Conservation (phyloP, 2,113 vertebrate genomes). For the Dasyornis broadbenti region DNA sequence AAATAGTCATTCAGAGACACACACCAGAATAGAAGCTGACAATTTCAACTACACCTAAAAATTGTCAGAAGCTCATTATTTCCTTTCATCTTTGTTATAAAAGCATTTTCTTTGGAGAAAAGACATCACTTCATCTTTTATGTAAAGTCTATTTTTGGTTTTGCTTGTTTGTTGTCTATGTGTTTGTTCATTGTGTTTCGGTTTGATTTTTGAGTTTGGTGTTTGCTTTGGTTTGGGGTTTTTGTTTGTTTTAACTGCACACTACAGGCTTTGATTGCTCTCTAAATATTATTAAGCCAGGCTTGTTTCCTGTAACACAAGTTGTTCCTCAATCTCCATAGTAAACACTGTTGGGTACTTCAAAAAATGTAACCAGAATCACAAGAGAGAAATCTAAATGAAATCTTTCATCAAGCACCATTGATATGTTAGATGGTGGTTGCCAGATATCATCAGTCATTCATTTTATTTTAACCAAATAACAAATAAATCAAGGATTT, state of each 20-base stretch:
- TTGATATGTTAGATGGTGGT: background rate
- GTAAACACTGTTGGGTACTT: background rate
- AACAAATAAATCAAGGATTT: background rate
- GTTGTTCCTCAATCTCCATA: background rate
- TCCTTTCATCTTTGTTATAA: background rate
- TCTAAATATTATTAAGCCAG: background rate
- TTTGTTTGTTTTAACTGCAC: background rate
- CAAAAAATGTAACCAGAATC: background rate
- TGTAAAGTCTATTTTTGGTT: background rate
- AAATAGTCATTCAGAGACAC: background rate
- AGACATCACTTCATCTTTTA: background rate
- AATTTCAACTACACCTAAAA: background rate
- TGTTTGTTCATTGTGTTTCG: background rate
- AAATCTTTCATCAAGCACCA: background rate
- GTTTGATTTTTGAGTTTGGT: background rate
- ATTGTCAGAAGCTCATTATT: background rate
- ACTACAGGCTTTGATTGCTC: background rate
- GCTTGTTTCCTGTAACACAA: background rate
- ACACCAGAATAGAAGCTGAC: background rate
- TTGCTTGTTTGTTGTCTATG: background rate
- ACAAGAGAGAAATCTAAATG: background rate
- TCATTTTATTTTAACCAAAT: background rate
- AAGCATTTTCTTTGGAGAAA: background rate
- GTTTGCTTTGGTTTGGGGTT: background rate
- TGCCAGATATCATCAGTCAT: background rate